Evolutionary conservation across 2,797 vertebrate genomes (phyloP), one percentile per base, ranked within the genome.

Genomic region (Chelon labrosus): DNA sequence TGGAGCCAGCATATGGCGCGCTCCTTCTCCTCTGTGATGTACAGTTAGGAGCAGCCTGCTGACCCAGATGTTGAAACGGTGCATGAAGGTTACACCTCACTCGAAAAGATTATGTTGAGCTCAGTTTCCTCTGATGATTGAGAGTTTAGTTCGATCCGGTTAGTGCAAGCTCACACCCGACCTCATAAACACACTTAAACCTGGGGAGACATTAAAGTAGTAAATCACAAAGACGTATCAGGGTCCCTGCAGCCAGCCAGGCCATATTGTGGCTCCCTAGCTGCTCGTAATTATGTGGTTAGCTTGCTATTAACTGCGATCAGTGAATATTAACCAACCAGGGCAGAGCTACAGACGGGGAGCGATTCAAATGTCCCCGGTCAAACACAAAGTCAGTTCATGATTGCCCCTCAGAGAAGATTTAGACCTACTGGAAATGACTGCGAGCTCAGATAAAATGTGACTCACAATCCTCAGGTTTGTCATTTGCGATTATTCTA

Each of bases 241-340:
- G 66, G 62, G 46, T 67, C 68, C 53, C 46, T 67, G 61, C 59
- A 69, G 57, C 31, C 53, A 50, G 17, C 27, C 19, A 39, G 39
- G 53, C 53, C 3, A n/a, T 54, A 14, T 19, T 25, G 50, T 46
- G 41, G 19, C 38, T 85, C 80, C 77, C 84, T 65, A 3, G 59
- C 44, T 58, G 75, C 68, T 69, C 52, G 46, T 88, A 63, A 91
- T 89, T 85, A 91, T 68, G 72, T 73, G 50, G 72, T 86, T 86
- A 85, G 75, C 59, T 71, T 53, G 75, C 73, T 62, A 70, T 84
- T 85, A 49, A 71, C 58, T 7, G 4, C 61, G 56, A 83, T 80
- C 6, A 55, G 63, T 16, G 50, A 76, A 82, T 67, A 80, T 80
- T 72, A 82, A 35, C 59, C 35, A 38, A 75, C 46, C 22, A 12